A percentile compares a stretch with the other conserved stretches of the same genome.
Conservation (phyloP, 2,113 vertebrate genomes). For the Hemichromis elongatus region DNA sequence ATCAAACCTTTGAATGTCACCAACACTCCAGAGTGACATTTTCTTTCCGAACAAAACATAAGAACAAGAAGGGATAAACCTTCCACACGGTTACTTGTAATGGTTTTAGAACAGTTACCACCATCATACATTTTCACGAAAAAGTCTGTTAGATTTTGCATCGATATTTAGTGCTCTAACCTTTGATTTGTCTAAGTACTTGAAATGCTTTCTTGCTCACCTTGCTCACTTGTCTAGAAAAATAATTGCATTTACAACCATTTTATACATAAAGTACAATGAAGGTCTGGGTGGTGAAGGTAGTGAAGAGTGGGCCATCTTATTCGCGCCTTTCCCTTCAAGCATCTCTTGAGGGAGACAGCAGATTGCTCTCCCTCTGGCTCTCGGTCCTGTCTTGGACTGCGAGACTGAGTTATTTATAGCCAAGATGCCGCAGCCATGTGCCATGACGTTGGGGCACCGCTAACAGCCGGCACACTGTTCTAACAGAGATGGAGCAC, state of each 20-base stretch:
- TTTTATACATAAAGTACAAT: background rate
- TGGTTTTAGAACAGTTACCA: background rate
- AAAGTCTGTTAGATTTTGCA: background rate
- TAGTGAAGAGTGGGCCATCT: background rate
- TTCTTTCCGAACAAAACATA: background rate
- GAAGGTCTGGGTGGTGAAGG: slow-evolving; percentile 13
- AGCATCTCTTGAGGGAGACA: slow-evolving; percentile 58
- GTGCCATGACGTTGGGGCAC: slow-evolving; percentile 54
- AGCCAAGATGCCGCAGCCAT: slow-evolving; percentile 54
- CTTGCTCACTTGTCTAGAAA: background rate
- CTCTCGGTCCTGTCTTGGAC: slow-evolving; percentile 50
- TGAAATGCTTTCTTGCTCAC: background rate
- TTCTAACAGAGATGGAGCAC: slow-evolving; percentile 38
- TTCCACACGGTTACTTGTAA: background rate
- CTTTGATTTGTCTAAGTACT: background rate
- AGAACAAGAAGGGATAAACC: background rate
- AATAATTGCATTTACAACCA: slow-evolving; percentile 21
- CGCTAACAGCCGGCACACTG: slow-evolving; percentile 40
- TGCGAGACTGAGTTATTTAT: slow-evolving; percentile 65
- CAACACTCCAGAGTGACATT: background rate
- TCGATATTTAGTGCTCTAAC: background rate
- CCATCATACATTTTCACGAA: background rate
- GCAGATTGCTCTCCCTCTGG: slow-evolving; percentile 68
- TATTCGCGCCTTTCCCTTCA: slow-evolving; percentile 32
- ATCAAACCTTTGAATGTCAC: background rate